Conservation (phyloP, 2,113 vertebrate species). For the Ameiurus melas region DNA sequence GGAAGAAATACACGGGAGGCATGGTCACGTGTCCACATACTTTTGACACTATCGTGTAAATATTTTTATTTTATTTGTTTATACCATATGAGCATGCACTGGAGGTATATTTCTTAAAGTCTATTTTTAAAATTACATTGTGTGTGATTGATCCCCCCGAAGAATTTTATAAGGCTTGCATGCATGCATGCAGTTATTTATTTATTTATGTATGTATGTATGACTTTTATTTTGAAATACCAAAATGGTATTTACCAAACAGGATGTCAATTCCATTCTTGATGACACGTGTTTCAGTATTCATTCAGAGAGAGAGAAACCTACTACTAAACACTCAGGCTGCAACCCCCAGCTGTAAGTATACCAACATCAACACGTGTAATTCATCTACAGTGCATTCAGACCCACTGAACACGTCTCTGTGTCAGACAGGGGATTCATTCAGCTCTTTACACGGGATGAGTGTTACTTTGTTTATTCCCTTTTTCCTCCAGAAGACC, state of each 20-base stretch:
- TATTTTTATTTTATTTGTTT: background rate
- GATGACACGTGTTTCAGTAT: background rate
- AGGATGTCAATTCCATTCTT: background rate
- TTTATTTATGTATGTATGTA: too few species aligned
- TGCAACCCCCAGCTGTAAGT: background rate
- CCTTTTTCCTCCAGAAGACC: background rate
- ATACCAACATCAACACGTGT: background rate
- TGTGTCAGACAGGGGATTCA: background rate
- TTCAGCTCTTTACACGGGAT: background rate
- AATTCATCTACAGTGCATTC: background rate
- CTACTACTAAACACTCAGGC: background rate
- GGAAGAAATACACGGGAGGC: background rate
- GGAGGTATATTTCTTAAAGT: background rate
- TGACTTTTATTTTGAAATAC: constrained; percentile 4
- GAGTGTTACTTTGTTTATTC: background rate
- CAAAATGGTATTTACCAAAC: too few species aligned
- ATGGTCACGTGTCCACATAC: background rate
- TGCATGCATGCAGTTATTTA: too few species aligned
- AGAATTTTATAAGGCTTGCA: too few species aligned
- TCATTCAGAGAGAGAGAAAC: too few species aligned
- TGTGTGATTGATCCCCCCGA: background rate
- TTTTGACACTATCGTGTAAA: background rate
- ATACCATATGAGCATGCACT: too few species aligned
- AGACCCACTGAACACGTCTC: background rate
- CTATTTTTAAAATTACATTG: background rate